A percentile compares a stretch with the other conserved stretches of the same genome.
These are phyloP conservation scores for Myotis brandtii DNA, from an alignment of 2,113 vertebrate genomes.

Conservation along the genomic window DNA sequence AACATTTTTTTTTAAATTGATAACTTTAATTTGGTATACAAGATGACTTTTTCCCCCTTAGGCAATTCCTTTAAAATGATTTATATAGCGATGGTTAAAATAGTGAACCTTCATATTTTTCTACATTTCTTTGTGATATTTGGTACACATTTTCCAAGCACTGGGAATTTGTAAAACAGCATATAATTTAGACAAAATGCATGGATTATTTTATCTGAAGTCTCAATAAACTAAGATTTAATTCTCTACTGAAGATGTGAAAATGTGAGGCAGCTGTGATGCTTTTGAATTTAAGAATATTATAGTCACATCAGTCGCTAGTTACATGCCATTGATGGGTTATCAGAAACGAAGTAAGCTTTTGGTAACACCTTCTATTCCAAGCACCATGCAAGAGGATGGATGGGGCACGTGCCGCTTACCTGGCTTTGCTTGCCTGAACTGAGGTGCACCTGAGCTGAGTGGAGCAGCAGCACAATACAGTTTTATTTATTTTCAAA, in stretches of 20 bases:
- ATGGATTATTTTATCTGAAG: background rate
- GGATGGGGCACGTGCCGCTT: background rate
- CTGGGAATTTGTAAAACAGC: background rate
- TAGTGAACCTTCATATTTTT: background rate
- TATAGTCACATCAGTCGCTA: background rate
- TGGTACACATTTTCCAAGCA: background rate
- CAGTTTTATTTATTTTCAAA: background rate
- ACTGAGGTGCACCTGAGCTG: background rate
- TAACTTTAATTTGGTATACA: background rate
- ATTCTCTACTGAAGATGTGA: background rate
- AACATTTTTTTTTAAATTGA: background rate
- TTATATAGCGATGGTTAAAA: background rate
- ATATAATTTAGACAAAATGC: background rate
- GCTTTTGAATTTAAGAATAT: background rate
- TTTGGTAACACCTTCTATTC: background rate
- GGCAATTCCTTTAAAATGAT: background rate
- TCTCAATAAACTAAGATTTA: background rate
- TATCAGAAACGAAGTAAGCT: background rate
- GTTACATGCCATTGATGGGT: too few relatives aligned
- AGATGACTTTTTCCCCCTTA: background rate
- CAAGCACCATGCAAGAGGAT: background rate
- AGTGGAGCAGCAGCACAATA: background rate
- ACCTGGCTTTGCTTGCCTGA: background rate
- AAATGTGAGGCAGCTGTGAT: background rate
- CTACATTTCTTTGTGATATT: background rate